These are phyloP conservation scores for Automeris io DNA, from an alignment of 2,888 invertebrate genomes.

Conservation along the genomic window DNA sequence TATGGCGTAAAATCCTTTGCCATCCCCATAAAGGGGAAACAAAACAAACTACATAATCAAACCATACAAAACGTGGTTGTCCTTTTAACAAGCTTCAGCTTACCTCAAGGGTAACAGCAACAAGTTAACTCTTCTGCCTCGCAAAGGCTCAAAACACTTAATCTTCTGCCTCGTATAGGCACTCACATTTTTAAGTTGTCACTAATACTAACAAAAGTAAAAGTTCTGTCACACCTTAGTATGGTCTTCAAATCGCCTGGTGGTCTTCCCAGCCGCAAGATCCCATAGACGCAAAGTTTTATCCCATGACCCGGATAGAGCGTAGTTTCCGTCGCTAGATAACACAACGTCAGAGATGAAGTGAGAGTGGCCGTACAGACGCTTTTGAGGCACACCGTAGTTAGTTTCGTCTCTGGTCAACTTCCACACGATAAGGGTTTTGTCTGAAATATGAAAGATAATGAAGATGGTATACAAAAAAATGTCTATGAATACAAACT, in stretches of 20 bases:
- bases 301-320: conserved; percentile 99
- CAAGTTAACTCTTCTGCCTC: conserved; percentile 48
- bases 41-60: too few relatives aligned
- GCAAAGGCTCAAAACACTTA: conserved; percentile 49
- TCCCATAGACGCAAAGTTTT: conserved; percentile 99
- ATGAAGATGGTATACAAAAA: background rate
- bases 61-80: too few relatives aligned
- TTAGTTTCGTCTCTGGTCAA: conserved; percentile 95
- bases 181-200: conserved; percentile 31
- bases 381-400: conserved; percentile 97
- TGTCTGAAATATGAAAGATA: conserved; percentile 78
- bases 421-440: conserved; percentile 98
- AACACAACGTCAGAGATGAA: conserved; percentile 99
- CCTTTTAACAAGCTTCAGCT: too few relatives aligned
- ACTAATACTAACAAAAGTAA: conserved; percentile 40
- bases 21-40: too few relatives aligned
- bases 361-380: conserved; percentile 97
- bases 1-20: too few relatives aligned
- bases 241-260: conserved; percentile 99
- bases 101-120: too few relatives aligned
- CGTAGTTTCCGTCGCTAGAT: conserved; percentile 99
- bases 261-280: conserved; percentile 96
- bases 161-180: conserved; percentile 65
- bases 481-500: conserved; percentile 22
- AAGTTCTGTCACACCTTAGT: conserved; percentile 91